Evolutionary conservation across 2,797 vertebrate genomes (phyloP), one percentile per base, ranked within the genome.

Genomic region (Dipus sagitta): DNA sequence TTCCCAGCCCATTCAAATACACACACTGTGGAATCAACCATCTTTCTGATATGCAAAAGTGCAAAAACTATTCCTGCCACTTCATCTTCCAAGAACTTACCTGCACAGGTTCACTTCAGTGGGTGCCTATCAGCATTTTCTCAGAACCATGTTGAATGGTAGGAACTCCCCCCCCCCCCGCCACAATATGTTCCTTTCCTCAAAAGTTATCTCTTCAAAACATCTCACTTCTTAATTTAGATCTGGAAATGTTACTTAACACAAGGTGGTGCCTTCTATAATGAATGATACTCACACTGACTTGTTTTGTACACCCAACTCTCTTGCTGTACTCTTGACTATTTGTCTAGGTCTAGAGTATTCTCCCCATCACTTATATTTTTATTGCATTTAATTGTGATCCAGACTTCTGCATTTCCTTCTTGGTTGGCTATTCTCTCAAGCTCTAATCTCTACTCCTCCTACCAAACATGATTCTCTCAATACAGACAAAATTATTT

Each of bases 151-250:
- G 20, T 24, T 78, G 38, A 70, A 83, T 47, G 64, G 77, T 65
- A 94, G 88, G 65, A 92, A 71, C 21, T 85, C 82, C 70, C 11
- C 11, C 11, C 11, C 11, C 11, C 11, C 7, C 7, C 6, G 1
- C 78, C 54, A 7, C 17, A n/a, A 34, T 84, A 32, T 38, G 38
- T 81, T 84, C 32, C 65, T 89, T 93, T 79, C n/a, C 70, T 93
- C 74, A 90, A 86, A 93, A 70, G 30, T 70, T 94, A 67, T 72
- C 60, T 91, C 71, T 90, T 84, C 42, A 78, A 77, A 90, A 71
- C 80, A 91, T 74, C 74, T 75, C 34, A 60, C 23, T 84, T 92
- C 28, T 76, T 95, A 74, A 83, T 86, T 92, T 71, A 75, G 68
- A 58, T 76, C 68, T 60, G 21, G 14, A 82, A 80, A 64, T 84